Evolutionary conservation across 2,888 invertebrate species (phyloP).

Genomic region (Phyllotreta cruciferae): DNA sequence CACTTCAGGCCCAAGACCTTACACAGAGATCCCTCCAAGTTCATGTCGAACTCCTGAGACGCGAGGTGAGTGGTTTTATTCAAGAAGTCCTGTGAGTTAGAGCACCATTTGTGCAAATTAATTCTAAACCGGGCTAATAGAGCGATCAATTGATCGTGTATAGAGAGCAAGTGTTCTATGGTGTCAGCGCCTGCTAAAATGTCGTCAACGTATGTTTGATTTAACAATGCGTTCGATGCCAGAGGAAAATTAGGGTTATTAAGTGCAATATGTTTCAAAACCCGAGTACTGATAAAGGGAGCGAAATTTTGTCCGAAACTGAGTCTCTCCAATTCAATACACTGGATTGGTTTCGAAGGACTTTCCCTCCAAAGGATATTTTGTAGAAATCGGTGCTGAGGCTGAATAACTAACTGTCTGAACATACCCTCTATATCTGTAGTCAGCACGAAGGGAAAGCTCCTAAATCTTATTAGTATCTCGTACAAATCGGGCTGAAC

Average conservation of each 20-base stretch:
- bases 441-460: constrained; percentile 24
- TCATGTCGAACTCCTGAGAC: too few relatives aligned
- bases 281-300: constrained; percentile 30
- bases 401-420: constrained; percentile 12
- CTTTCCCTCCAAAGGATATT: constrained; percentile 25
- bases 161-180: background rate
- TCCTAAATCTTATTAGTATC: constrained; percentile 21
- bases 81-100: too few relatives aligned
- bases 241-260: constrained; percentile 5
- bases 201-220: constrained; percentile 26
- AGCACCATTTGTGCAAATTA: too few relatives aligned
- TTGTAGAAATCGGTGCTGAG: constrained; percentile 5
- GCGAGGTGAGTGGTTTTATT: too few relatives aligned
- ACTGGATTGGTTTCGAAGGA: constrained; percentile 6
- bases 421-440: constrained; percentile 26
- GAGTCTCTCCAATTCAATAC: constrained; percentile 21
- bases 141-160: background rate
- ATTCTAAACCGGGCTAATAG: too few relatives aligned
- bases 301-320: constrained; percentile 28
- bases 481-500: constrained; percentile 31
- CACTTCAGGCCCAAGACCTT: constrained; percentile 28
- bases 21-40: constrained; percentile 21
- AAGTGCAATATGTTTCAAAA: constrained; percentile 16
- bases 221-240: constrained; percentile 3
- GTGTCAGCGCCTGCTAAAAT: constrained; percentile 8